Percentiles rank a stretch among this genome's conserved stretches.
Evolutionary conservation across 1,140 invertebrate genomes (phyloP).

Genomic region (Eurosta solidaginis): DNA sequence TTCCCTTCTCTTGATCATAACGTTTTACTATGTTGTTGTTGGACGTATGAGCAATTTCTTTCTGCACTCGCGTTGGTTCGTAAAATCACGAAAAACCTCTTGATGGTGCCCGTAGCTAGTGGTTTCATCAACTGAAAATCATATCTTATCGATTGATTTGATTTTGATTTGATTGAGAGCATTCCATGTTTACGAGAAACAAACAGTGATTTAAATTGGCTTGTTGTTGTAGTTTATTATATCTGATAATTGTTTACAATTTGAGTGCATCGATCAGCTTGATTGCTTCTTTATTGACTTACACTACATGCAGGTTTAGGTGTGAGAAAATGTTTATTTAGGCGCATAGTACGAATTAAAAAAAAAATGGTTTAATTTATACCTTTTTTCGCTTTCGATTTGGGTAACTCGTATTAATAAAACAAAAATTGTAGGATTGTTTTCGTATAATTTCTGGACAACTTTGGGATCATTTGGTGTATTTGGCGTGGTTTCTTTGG

Average conservation of each 20-base stretch:
- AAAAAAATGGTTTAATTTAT: too few relatives aligned
- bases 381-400: too few relatives aligned
- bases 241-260: background rate
- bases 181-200: background rate
- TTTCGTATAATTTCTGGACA: too few relatives aligned
- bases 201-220: background rate
- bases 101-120: too few relatives aligned
- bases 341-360: too few relatives aligned
- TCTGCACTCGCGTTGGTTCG: too few relatives aligned
- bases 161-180: slow-evolving; percentile 12
- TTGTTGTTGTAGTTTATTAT: background rate
- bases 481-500: too few relatives aligned
- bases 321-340: too few relatives aligned
- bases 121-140: background rate
- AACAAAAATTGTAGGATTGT: too few relatives aligned
- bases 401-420: too few relatives aligned
- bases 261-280: background rate
- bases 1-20: background rate
- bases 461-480: too few relatives aligned
- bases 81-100: too few relatives aligned
- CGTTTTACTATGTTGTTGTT: background rate
- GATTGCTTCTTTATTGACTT: background rate
- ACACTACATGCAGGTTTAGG: background rate
- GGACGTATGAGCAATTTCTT: slow-evolving; percentile 7
- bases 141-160: background rate